phyloP scores from a whole-genome alignment of 2,797 vertebrate genomes.

The Carapus acus region DNA sequence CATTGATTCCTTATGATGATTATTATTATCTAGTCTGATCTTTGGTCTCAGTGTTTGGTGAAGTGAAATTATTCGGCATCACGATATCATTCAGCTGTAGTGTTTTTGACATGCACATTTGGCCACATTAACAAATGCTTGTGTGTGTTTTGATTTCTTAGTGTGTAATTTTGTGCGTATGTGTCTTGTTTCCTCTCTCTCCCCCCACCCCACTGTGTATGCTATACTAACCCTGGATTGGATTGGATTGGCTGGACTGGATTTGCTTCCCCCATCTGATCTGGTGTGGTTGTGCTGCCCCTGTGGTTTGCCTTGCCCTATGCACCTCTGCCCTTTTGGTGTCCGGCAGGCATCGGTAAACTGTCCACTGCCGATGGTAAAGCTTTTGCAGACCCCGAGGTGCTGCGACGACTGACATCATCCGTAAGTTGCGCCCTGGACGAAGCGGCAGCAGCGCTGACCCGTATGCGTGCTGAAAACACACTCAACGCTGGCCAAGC shows the following conservation, averaged over 20 bases:
- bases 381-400: constrained; percentile 99
- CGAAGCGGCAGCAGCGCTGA: constrained; percentile 94
- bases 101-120: constrained; percentile 26
- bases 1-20: constrained; percentile 3
- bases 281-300: constrained; percentile 75
- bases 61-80: constrained; percentile 15
- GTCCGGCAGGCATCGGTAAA: constrained; percentile 96
- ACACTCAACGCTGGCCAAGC: constrained; percentile 93
- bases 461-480: constrained; percentile 97
- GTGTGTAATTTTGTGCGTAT: constrained; percentile 36
- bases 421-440: constrained; percentile 98
- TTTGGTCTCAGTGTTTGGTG: constrained; percentile 3
- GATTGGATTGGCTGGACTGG: constrained; percentile 68
- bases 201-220: constrained; percentile 43
- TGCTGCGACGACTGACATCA: constrained; percentile 93
- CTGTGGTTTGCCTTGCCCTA: constrained; percentile 71
- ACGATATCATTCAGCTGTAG: constrained; percentile 21
- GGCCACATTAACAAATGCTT: constrained; percentile 67
- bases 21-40: constrained; percentile 13
- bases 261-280: constrained; percentile 68
- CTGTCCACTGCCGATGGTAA: constrained; percentile 99
- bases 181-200: constrained; percentile 17
- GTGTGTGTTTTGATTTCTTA: constrained; percentile 53
- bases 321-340: constrained; percentile 72
- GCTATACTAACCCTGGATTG: constrained; percentile 72